phyloP scores from a whole-genome alignment of 2,888 invertebrate species.

The Hirtodrosophila trivittata region DNA sequence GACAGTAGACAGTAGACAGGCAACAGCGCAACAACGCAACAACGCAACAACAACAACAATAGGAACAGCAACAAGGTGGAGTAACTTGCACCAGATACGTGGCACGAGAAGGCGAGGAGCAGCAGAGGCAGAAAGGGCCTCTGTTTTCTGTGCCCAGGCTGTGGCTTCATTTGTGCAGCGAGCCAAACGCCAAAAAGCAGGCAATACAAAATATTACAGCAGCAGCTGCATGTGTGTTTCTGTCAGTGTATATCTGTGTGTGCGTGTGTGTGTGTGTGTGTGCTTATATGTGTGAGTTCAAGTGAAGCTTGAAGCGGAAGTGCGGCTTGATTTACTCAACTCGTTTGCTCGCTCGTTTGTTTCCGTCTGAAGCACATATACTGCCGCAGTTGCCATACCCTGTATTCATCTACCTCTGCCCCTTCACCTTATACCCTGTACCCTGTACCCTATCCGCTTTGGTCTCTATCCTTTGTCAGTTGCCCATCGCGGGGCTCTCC shows the following conservation, averaged over 20 bases:
- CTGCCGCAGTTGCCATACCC: no score
- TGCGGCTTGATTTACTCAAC: slow-evolving; percentile 77
- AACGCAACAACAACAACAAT: slow-evolving; percentile 17
- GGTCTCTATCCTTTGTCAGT: no score
- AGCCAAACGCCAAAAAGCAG: slow-evolving; percentile 51
- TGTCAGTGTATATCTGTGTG: not conserved
- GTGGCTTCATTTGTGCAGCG: slow-evolving; percentile 50
- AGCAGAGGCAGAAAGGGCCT: slow-evolving; percentile 7
- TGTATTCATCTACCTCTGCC: not conserved
- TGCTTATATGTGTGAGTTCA: slow-evolving; percentile 19
- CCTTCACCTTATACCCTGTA: not conserved
- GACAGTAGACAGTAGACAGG: slow-evolving; percentile 16
- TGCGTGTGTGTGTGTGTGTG: not conserved
- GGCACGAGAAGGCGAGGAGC: slow-evolving; percentile 3
- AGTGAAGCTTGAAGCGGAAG: slow-evolving; percentile 71
- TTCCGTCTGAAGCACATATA: slow-evolving; percentile 65
- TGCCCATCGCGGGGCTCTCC: no score
- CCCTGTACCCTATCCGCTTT: no score
- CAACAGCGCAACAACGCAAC: no score
- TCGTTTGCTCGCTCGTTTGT: slow-evolving; percentile 75
- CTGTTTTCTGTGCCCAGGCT: slow-evolving; percentile 16
- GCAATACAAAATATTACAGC: slow-evolving; percentile 51
- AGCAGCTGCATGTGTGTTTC: slow-evolving; percentile 21
- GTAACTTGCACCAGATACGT: slow-evolving; percentile 17
- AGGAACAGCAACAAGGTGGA: not conserved